Base-by-base conservation (phyloP, 2,797 vertebrate genomes). In the Pogonophryne albipinna region DNA sequence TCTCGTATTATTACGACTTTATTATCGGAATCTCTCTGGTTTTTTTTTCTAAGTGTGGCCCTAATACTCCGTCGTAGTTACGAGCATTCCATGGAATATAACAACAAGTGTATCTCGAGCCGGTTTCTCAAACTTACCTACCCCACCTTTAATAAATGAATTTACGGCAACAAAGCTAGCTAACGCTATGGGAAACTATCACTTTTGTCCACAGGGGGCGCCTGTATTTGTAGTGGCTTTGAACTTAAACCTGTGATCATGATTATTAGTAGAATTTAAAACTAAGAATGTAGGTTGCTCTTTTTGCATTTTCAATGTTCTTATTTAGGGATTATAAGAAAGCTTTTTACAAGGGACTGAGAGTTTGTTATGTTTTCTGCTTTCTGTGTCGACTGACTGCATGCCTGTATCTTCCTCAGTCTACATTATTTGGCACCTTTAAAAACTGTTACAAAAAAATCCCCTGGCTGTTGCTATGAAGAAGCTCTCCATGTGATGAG, bases 391-490 rank as follows among this genome's bases (percentile, higher is more conserved):
- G 34, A 49, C 6, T 16, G 13, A 16, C 1, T 41, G 4, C 11
- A 17, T 6, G 11, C 14, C 34, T 27, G 19, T 41, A 45, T 59
- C 63, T 31, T 10, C 20, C 46, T 47, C 34, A 38, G 34, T 38
- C 63, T 44, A 12, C 34, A 2, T 27, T 45, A 5, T 17, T 65
- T 76, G 42, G 17, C 14, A 47, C 50, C 13, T 19, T 11, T 6
- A 46, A 57, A 66, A 41, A 50, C 23, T 27, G 23, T 27, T 3
- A 45, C 16, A 3, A 8, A 44, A n/a, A n/a, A 17, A 12, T 20
- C 50, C 15, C 23, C 41, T 52, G 49, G 59, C 44, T 47, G 47
- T 71, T 27, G 45, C 44, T 71, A 17, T 53, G 71, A 63, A 15
- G 27, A 69, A 50, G 64, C 42, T 41, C 47, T 12, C 44, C 53